These are phyloP conservation scores for Cydia strobilella DNA, from an alignment of 1,140 invertebrate species.

Conservation along the genomic window DNA sequence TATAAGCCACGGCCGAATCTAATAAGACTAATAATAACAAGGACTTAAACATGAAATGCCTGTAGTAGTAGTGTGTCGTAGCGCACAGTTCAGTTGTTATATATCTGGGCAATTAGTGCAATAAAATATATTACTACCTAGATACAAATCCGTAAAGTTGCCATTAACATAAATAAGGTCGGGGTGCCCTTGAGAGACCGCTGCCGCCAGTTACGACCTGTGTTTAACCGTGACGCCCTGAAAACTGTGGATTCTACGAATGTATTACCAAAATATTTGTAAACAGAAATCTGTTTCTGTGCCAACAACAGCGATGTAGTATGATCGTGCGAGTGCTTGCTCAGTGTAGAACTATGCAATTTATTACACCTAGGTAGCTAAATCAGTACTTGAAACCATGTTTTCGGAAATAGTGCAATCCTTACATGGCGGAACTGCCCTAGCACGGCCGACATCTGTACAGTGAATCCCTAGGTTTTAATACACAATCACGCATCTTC, in stretches of 20 bases:
- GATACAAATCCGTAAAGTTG: not conserved
- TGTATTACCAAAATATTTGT: constrained; percentile 11
- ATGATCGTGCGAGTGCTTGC: not conserved
- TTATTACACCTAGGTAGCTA: no score
- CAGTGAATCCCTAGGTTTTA: no score
- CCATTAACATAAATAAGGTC: constrained; percentile 3
- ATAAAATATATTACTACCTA: not conserved
- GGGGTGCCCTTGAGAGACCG: constrained; percentile 22
- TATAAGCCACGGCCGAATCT: not conserved
- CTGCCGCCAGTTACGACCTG: not conserved
- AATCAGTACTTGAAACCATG: no score
- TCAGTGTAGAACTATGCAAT: not conserved
- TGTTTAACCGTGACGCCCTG: constrained; percentile 1
- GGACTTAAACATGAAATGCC: not conserved
- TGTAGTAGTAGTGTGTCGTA: no score
- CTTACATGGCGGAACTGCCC: no score
- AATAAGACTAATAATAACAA: not conserved
- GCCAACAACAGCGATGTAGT: not conserved
- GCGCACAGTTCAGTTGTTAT: not conserved
- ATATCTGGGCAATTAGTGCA: not conserved
- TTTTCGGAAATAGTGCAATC: no score
- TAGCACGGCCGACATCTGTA: no score
- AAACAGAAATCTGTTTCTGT: constrained; percentile 8
- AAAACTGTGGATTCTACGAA: not conserved
- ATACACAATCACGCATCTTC: no score